Evolutionary conservation across 2,797 vertebrate species (phyloP), one percentile per base, ranked within the genome.

Genomic region (Crenichthys baileyi): DNA sequence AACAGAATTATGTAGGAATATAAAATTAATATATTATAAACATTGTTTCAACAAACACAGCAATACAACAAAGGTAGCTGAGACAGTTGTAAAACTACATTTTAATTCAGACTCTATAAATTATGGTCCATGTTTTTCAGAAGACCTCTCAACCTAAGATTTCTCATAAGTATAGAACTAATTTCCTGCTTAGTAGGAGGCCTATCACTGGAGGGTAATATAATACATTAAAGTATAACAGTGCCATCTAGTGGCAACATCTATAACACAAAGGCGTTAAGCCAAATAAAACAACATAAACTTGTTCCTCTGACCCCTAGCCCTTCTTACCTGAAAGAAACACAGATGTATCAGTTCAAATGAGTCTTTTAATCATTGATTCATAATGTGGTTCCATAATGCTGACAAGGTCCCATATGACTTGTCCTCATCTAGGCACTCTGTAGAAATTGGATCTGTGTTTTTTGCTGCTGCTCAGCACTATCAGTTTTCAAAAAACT

Each of bases 211-310:
- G 63, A 50, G 77, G 72, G 76, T 1, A 11, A 78, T 53, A 83
- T 31, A 36, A 75, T n/a, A 55, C 81, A 85, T 68, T 84, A 80
- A 92, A 87, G 91, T 83, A 86, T 90, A 78, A 88, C 90, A 92
- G 77, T 85, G 92, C 90, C 94, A 94, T 90, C 94, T 94, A 91
- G 94, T 93, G 94, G 93, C 58, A 68, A 8, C 44, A 73, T 0
- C 0, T 0, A 3, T 31, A 13, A 46, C 12, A 16, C 5, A 9
- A 44, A 39, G 39, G n/a, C 51, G 39, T 13, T 6, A 12, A 73
- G 26, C n/a, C n/a, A 0, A 72, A 70, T 15, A 20, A 73, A 76
- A 44, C 50, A 36, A 29, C 9, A 50, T 5, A 41, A 67, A 1
- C 5, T 8, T 70, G 44, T 36, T 50, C 15, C 1, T 70, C 12